Base-by-base conservation (phyloP, 2,113 vertebrate species). In the Hemibagrus wyckioides region DNA sequence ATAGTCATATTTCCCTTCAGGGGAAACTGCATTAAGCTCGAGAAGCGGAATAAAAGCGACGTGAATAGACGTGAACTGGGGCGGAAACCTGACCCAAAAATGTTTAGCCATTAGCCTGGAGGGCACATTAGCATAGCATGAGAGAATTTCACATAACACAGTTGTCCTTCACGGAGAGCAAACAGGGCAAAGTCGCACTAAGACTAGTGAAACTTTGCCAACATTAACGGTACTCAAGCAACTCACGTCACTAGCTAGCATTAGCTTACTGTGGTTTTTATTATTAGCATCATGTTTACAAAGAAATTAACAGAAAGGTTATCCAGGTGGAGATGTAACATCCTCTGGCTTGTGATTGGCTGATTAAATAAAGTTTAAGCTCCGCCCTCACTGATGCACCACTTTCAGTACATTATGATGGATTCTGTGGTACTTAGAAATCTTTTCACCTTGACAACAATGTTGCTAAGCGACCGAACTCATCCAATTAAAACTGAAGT, bases 361-460 rank as follows among this genome's bases (percentile, higher is more conserved):
- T 13, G 71, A 44, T 28, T 8, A 9, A 61, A n/a, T 61, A 4
- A 59, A 0, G 5, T 59, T 36, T 17, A 36, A 69, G 65, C 33
- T 69, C 30, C 33, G 17, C 17, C 33, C 17, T 69, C 9, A 33
- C 6, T 0, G 23, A 44, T 1, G 39, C 39, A 30, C 13, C 10
- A 14, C 11, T 4, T 5, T 71, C 3, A 7, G 39, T 25, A 25
- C 48, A 15, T 75, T 59, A 56, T 50, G 25, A 33, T n/a, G 69
- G 13, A 50, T 71, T 56, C 54, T 52, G 75, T 33, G 28, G 63
- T 0, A 63, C 9, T 41, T 83, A 44, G 39, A 76, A 82, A 80
- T 30, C 75, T 81, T 39, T 81, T 82, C 85, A 87, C 88, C 82
- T 87, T 89, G 80, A 82, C 44, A 48, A n/a, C 59, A 65, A 76